These are phyloP conservation scores for Xestia rhomboidea DNA, from an alignment of 2,888 invertebrate species.

Conservation along the genomic window DNA sequence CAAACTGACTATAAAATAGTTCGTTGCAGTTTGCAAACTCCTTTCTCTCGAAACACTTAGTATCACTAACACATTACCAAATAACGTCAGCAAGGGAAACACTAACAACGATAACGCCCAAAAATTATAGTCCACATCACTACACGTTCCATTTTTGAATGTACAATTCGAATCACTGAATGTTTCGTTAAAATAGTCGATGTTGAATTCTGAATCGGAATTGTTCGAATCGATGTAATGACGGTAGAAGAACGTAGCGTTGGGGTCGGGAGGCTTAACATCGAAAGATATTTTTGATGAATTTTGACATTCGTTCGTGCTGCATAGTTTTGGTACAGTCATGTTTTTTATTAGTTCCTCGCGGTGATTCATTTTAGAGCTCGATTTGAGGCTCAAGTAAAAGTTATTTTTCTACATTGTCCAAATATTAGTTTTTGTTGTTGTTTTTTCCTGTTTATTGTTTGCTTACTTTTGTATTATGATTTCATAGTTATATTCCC, in stretches of 20 bases:
- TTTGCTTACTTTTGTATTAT: conserved; percentile 26
- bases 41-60: conserved; percentile 97
- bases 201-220: conserved; percentile 69
- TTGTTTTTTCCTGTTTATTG: conserved; percentile 34
- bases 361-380: conserved; percentile 60
- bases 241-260: conserved; percentile 64
- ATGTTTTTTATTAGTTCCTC: conserved; percentile 60
- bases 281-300: conserved; percentile 75
- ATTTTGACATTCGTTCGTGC: conserved; percentile 76
- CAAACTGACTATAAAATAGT: conserved; percentile 99
- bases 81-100: conserved; percentile 97
- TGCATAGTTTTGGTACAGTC: conserved; percentile 60
- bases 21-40: conserved; percentile 98
- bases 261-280: conserved; percentile 73
- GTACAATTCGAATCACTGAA: conserved; percentile 80
- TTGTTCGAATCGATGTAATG: conserved; percentile 63
- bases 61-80: conserved; percentile 99
- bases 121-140: conserved; percentile 92
- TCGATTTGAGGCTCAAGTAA: conserved; percentile 4
- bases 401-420: conserved; percentile 42
- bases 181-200: conserved; percentile 78
- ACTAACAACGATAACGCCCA: conserved; percentile 97
- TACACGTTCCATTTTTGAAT: conserved; percentile 81
- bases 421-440: conserved; percentile 10
- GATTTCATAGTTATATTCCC: conserved; percentile 26